phyloP scores from a whole-genome alignment of 2,888 invertebrate genomes.

The Megamerina dolium region DNA sequence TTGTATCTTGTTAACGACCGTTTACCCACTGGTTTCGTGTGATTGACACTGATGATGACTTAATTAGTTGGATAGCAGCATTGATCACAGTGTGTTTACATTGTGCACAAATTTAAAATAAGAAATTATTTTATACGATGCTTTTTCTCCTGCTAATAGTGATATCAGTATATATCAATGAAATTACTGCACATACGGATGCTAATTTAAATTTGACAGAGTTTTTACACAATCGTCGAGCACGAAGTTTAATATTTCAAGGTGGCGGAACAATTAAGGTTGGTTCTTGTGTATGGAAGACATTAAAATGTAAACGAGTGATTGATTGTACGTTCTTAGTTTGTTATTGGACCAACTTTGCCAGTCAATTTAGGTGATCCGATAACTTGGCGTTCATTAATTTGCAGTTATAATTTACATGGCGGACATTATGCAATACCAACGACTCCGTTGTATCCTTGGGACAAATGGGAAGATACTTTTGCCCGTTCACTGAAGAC shows the following conservation, averaged over 20 bases:
- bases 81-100: too few species aligned
- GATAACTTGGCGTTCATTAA: slow-evolving; percentile 35
- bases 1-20: too few species aligned
- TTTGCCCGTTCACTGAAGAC: slow-evolving; percentile 30
- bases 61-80: too few species aligned
- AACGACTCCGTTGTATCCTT: slow-evolving; percentile 33
- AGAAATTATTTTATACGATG: too few species aligned
- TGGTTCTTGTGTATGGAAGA: neutral
- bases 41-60: too few species aligned
- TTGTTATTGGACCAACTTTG: slow-evolving; percentile 34
- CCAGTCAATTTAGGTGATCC: slow-evolving; percentile 34
- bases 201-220: slow-evolving; percentile 20
- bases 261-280: slow-evolving; percentile 29
- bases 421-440: slow-evolving; percentile 39
- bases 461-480: slow-evolving; percentile 42
- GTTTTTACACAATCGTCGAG: slow-evolving; percentile 22
- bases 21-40: too few species aligned
- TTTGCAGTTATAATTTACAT: slow-evolving; percentile 31
- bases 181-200: slow-evolving; percentile 10
- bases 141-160: too few species aligned
- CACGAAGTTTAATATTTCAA: slow-evolving; percentile 27
- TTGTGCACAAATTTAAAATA: too few species aligned
- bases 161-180: too few species aligned
- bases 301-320: too few species aligned
- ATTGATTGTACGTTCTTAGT: too few species aligned